Base-by-base conservation (phyloP, 2,888 invertebrate genomes). In the Sminthurides aquaticus region DNA sequence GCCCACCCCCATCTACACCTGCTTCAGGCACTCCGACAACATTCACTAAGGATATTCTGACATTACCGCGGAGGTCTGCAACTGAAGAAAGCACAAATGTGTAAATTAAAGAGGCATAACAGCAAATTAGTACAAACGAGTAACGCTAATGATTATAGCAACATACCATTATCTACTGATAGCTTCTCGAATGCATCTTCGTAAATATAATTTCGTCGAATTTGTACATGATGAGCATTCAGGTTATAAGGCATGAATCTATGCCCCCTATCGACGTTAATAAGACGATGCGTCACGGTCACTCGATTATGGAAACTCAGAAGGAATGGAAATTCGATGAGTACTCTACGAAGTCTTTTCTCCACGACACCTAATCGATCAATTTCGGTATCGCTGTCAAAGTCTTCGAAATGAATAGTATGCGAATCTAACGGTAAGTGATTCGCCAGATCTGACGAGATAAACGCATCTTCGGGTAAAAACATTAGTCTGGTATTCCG, bases 151-250 rank as follows among this genome's bases (percentile, higher is more conserved):
- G n/a, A n/a, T n/a, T n/a, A 57, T 55, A 26, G 2, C 28, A 28
- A 71, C 80, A 78, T 80, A 91, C 91, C 91, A 81, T 94, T 95
- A 75, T 90, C 90, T 1, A 85, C 85, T 1, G 94, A 90, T 2
- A 98, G 82, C 79, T 93, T 93, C 61, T 95, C 94, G 77, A 93
- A 97, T 0, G 98, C 93, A 80, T 99, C 99, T 80, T 98, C 98
- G 78, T 99, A 99, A n/a, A 99, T 83, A 80, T 94, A 93, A 71
- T 90, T 89, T 64, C 99, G 83, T 65, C 94, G 81, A 5, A 93
- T 88, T 29, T 87, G 86, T 43, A 93, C 84, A 74, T 85, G 84
- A 71, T 90, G 71, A 83, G 90, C 89, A 68, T 87, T 86, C 18
- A 86, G 82, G 71, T 86, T 78, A 52, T 62, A 60, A 20, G 66